Evolutionary conservation across 2,888 invertebrate species (phyloP), one percentile per base, ranked within the genome.

Genomic region (Colletes collaris): DNA sequence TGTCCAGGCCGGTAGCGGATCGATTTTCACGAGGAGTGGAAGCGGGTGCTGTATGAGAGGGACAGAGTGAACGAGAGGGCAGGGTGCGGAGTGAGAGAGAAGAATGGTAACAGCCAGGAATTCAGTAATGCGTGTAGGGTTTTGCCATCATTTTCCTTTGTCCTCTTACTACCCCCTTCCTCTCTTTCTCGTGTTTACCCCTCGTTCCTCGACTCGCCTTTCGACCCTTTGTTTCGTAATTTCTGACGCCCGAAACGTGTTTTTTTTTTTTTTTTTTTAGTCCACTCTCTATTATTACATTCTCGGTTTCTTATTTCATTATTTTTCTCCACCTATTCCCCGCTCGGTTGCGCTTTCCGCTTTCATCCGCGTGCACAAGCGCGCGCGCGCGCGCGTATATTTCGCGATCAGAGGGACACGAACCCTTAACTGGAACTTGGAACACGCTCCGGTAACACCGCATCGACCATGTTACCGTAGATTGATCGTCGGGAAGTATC

Each of bases 1-100:
- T 78, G 83, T 85, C 82, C 82, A 81, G 83, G 80, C 86, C 79
- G 85, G 80, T 82, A 63, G 80, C 79, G 84, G 62, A 87, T 87
- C 87, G 87, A 87, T 87, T 87, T 84, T 84, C 80, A 65, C 55
- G 80, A 75, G 75, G 74, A 79, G 79, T 58, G 70, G 70, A 71
- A 69, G 58, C 76, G 77, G 76, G 64, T 74, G 76, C 58, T 60
- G 37, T n/a, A 37, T 11, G 66, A 70, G 78, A 53, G 77, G 62
- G 68, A 52, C 69, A 67, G 55, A 70, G 72, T 56, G 73, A 76
- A 76, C 19, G 56, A 66, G 66, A n/a, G 74, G 53, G 59, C 13
- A 8, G 70, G 35, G 62, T 55, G 59, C 56, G 16, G 56, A 40
- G 56, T 4, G 58, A 79, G 65, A 69, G 65, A 65, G 64, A 68